Conservation (phyloP, 64 coral and sea anemone genomes). For the Astreopora myriophthalma region DNA sequence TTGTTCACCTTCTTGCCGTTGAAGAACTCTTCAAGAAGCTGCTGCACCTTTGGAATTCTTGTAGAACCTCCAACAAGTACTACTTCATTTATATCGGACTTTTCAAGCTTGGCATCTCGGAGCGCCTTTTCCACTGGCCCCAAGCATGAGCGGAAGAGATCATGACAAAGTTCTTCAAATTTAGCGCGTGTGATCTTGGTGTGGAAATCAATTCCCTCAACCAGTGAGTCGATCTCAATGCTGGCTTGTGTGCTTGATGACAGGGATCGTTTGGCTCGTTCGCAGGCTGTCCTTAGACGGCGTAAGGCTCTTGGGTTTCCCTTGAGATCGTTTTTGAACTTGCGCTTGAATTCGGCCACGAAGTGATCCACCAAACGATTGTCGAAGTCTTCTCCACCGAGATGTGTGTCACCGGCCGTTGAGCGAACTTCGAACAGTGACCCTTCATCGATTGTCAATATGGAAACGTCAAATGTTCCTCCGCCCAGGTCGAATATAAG, state of each 20-base stretch:
- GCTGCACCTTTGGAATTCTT: constrained; percentile 80
- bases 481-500: constrained; percentile 88
- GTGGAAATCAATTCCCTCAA: constrained; percentile 81
- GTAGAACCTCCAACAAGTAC: constrained; percentile 88
- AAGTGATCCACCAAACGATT: constrained; percentile 82
- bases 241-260: constrained; percentile 72
- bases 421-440: constrained; percentile 85
- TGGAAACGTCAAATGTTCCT: constrained; percentile 91
- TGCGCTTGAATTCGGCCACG: constrained; percentile 72
- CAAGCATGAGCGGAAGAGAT: constrained; percentile 82
- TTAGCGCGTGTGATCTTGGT: constrained; percentile 76
- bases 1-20: constrained; percentile 76
- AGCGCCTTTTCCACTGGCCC: constrained; percentile 75
- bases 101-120: constrained; percentile 70
- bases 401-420: constrained; percentile 90
- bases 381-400: constrained; percentile 94
- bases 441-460: constrained; percentile 84
- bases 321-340: constrained; percentile 77
- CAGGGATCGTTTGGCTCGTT: constrained; percentile 82
- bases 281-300: constrained; percentile 78
- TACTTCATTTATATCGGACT: constrained; percentile 66
- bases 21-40: constrained; percentile 68
- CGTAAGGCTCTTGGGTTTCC: constrained; percentile 60
- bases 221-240: constrained; percentile 81
- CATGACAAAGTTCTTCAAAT: constrained; percentile 89